A percentile compares a stretch with the other conserved stretches of the same genome.
Evolutionary conservation across 2,888 invertebrate species (phyloP).

Genomic region (Escarpia spicata): DNA sequence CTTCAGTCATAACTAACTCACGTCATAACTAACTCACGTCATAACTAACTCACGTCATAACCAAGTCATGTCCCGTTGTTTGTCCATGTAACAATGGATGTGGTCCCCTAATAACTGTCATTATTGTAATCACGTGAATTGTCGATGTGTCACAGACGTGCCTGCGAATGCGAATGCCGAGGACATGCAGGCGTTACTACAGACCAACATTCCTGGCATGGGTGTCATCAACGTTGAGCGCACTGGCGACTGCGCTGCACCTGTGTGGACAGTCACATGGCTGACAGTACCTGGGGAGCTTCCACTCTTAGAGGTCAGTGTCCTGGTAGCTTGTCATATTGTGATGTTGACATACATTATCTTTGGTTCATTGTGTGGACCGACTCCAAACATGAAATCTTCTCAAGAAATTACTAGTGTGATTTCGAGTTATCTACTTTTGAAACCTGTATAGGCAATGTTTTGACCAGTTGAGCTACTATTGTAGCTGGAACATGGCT

Average conservation of each 20-base stretch:
- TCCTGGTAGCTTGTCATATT: neutral
- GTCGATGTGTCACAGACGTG: neutral
- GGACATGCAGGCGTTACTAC: slow-evolving; percentile 31
- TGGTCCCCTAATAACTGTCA: neutral
- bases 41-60: no score
- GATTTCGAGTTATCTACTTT: neutral
- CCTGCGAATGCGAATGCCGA: slow-evolving; percentile 21
- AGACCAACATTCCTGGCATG: slow-evolving; percentile 30
- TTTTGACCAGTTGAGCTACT: neutral
- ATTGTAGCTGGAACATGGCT: neutral
- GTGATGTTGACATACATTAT: neutral
- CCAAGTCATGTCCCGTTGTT: neutral
- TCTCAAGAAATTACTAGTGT: neutral
- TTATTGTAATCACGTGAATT: neutral
- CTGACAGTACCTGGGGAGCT: slow-evolving; percentile 34
- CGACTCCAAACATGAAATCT: neutral
- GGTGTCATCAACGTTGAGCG: slow-evolving; percentile 33
- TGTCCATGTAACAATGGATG: neutral
- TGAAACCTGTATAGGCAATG: neutral
- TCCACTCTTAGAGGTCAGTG: slow-evolving; percentile 28
- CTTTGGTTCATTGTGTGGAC: neutral
- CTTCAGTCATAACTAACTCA: no score
- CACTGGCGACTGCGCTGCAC: slow-evolving; percentile 35
- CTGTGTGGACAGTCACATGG: slow-evolving; percentile 35
- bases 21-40: no score